phyloP scores from a whole-genome alignment of 2,797 vertebrate species.

The Mus minutoides region DNA sequence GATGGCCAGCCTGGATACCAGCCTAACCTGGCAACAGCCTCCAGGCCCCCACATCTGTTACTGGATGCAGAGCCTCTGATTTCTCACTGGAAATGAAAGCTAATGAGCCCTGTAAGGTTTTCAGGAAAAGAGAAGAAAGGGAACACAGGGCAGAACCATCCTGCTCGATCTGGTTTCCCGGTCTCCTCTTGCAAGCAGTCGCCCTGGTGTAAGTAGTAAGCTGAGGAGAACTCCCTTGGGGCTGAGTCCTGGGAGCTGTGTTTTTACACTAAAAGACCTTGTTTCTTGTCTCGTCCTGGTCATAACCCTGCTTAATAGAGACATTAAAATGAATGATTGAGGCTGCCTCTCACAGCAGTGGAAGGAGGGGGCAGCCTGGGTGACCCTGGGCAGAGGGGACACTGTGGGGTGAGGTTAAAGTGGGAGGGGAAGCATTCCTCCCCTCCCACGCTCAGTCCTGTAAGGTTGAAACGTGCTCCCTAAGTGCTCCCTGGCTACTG shows the following conservation, averaged over 20 bases:
- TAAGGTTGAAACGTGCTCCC: neutral
- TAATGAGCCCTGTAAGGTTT: neutral
- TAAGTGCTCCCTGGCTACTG: neutral
- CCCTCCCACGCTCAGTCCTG: neutral
- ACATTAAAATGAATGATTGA: slow-evolving; percentile 83
- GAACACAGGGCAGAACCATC: slow-evolving; percentile 11
- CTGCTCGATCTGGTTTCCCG: neutral
- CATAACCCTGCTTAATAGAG: slow-evolving; percentile 84
- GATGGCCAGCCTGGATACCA: neutral
- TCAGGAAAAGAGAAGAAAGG: slow-evolving; percentile 15
- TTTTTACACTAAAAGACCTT: slow-evolving; percentile 83
- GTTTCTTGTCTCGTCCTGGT: slow-evolving; percentile 82
- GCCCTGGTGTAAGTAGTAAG: neutral
- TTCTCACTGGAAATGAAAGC: slow-evolving; percentile 48
- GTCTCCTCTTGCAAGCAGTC: neutral
- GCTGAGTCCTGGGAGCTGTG: slow-evolving; percentile 70
- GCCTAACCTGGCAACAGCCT: neutral
- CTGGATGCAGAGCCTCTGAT: slow-evolving; percentile 14
- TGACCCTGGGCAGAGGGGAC: slow-evolving; percentile 78
- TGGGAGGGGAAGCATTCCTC: slow-evolving; percentile 49
- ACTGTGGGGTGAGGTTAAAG: slow-evolving; percentile 53
- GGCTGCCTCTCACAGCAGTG: slow-evolving; percentile 64
- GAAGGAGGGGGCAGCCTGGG: slow-evolving; percentile 71
- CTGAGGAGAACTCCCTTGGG: slow-evolving; percentile 62
- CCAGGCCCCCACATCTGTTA: neutral